These are phyloP conservation scores for Rhea americana DNA, from an alignment of 2,113 vertebrate genomes.

Conservation along the genomic window DNA sequence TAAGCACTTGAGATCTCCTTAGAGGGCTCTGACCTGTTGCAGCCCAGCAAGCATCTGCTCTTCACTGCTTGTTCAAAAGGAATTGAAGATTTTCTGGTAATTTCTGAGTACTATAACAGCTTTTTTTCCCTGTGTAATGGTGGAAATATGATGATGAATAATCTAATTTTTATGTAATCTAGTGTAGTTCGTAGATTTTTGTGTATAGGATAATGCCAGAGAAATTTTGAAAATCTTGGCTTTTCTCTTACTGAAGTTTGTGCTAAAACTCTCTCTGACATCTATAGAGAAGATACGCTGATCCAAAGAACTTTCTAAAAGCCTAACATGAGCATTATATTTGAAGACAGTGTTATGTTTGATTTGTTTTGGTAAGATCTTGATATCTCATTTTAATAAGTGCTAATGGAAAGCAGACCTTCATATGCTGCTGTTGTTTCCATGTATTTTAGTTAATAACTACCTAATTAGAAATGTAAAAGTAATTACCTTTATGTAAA, in stretches of 20 bases:
- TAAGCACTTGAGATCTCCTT: background rate
- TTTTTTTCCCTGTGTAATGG: background rate
- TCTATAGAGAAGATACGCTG: background rate
- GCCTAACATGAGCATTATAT: background rate
- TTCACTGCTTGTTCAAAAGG: background rate
- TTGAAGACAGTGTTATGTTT: background rate
- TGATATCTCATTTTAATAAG: background rate
- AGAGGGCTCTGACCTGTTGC: background rate
- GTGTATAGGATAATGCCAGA: background rate
- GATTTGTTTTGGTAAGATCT: conserved; percentile 20
- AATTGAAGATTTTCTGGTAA: conserved; percentile 19
- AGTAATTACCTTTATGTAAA: conserved; percentile 39
- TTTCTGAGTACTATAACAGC: background rate
- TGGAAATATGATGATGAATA: conserved; percentile 19
- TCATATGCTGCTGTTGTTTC: background rate
- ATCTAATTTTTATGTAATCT: conserved; percentile 3
- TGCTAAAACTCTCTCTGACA: background rate
- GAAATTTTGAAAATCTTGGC: background rate
- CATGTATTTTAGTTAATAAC: conserved; percentile 31
- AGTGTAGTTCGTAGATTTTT: background rate
- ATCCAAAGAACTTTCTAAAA: background rate
- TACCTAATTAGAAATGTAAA: conserved; percentile 42
- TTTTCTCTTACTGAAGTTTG: background rate
- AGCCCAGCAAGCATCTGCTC: background rate
- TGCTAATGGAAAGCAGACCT: background rate